These are phyloP conservation scores for Lithosia quadra DNA, from an alignment of 2,888 invertebrate genomes.

Conservation along the genomic window DNA sequence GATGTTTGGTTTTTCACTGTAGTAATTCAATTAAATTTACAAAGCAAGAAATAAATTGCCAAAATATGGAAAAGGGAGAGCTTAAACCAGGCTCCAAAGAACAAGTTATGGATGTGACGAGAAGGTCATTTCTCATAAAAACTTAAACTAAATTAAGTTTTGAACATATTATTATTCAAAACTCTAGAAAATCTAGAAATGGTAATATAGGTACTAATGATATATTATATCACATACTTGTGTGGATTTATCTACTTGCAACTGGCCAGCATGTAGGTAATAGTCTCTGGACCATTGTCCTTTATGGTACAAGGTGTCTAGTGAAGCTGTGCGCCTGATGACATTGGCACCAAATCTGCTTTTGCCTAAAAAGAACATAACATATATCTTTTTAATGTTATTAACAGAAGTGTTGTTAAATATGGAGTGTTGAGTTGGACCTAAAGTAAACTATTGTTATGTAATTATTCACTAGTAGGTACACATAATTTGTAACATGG, in stretches of 20 bases:
- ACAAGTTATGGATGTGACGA: no score
- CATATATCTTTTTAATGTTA: background rate
- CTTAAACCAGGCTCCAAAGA: no score
- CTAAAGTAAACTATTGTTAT: background rate
- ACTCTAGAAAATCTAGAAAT: no score
- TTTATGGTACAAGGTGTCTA: conserved; percentile 92
- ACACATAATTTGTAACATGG: background rate
- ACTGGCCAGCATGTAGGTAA: conserved; percentile 89
- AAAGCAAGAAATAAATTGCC: no score
- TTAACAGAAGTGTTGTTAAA: background rate
- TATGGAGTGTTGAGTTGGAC: background rate
- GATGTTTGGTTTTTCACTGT: no score
- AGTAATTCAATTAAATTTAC: no score
- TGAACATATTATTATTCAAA: no score
- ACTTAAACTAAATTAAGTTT: no score
- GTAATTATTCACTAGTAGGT: background rate
- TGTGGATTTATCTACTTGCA: conserved; percentile 92
- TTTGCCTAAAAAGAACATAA: conserved; percentile 69
- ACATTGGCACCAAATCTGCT: conserved; percentile 87
- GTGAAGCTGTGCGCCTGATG: conserved; percentile 92
- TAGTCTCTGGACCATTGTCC: conserved; percentile 93
- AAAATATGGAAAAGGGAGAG: no score
- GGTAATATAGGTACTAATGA: no score
- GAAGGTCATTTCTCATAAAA: no score
- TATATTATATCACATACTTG: conserved; percentile 87